Conservation (phyloP, 2,888 invertebrate genomes). For the Oasisia sp. region DNA sequence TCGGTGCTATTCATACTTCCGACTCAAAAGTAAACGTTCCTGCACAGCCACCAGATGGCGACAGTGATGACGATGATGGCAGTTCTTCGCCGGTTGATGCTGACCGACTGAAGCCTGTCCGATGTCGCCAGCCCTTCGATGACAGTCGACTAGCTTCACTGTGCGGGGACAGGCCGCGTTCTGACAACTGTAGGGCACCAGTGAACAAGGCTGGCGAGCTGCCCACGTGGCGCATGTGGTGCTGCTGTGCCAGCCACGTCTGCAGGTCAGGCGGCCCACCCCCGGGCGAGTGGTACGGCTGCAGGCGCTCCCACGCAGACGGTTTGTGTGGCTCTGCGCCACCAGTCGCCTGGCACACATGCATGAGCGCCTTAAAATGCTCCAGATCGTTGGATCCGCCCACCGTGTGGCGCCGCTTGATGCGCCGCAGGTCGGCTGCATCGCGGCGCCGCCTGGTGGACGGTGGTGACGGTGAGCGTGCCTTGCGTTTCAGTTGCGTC, state of each 20-base stretch:
- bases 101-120: neutral
- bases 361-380: slow-evolving; percentile 68
- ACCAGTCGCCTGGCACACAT: slow-evolving; percentile 36
- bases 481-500: slow-evolving; percentile 18
- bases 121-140: neutral
- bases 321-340: slow-evolving; percentile 30
- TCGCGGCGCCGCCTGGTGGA: slow-evolving; percentile 27
- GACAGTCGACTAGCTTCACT: neutral
- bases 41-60: neutral
- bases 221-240: slow-evolving; percentile 66
- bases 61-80: neutral
- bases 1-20: neutral
- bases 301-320: slow-evolving; percentile 64
- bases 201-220: slow-evolving; percentile 37
- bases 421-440: neutral
- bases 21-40: neutral
- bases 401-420: slow-evolving; percentile 81
- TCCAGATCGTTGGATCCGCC: slow-evolving; percentile 91
- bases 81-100: neutral
- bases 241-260: slow-evolving; percentile 67
- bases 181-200: neutral
- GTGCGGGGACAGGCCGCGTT: neutral
- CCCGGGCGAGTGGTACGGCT: slow-evolving; percentile 45
- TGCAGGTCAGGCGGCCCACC: slow-evolving; percentile 49
- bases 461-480: slow-evolving; percentile 36